Evolutionary conservation across 30 jellyfish, hydroid and myxozoan genomes (phyloP), one percentile per base, ranked within the genome.

Genomic region (Hydra vulgaris): DNA sequence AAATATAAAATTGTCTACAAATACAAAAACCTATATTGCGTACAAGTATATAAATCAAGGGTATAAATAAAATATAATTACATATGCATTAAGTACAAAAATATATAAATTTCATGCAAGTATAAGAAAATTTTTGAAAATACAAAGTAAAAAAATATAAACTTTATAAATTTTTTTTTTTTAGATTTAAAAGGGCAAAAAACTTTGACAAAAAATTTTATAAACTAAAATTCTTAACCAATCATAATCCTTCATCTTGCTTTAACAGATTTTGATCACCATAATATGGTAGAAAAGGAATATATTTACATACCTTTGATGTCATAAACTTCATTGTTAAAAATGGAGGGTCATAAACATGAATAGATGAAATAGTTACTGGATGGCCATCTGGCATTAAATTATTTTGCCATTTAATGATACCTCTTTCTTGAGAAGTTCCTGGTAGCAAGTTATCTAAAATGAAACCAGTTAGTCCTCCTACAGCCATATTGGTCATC

Each of bases 241-340:
- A 40, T 40, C 12, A 40, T 40, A 40, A 40, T 5, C 61, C 5
- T 40, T 40, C 61, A 40, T 40, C 12, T 40, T 40, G 61, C 8
- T 3, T 12, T 40, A 12, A 40, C 8, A 68, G 15, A 68, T 68
- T n/a, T 15, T 68, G 5, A 68, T 68, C 75, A 68, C 75, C 86
- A 74, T 92, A 87, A 25, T 92, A 92, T 15, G 98, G 98, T 79
- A 92, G 78, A 82, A 92, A 92, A 5, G 98, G 98, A n/a, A 92
- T 76, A 66, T 84, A 84, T 55, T 83, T 85, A 54, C 89, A 85
- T 17, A 75, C 15, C 21, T 24, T 25, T 24, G 71, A 79, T 72
- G 74, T 83, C 79, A 71, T 74, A 17, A 84, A 26, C 61, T 53
- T 87, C 27, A 53, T 66, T 18, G 89, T 83, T 0, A 86, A 66